Conservation (phyloP, 2,888 invertebrate genomes). For the Tenthredo livida region DNA sequence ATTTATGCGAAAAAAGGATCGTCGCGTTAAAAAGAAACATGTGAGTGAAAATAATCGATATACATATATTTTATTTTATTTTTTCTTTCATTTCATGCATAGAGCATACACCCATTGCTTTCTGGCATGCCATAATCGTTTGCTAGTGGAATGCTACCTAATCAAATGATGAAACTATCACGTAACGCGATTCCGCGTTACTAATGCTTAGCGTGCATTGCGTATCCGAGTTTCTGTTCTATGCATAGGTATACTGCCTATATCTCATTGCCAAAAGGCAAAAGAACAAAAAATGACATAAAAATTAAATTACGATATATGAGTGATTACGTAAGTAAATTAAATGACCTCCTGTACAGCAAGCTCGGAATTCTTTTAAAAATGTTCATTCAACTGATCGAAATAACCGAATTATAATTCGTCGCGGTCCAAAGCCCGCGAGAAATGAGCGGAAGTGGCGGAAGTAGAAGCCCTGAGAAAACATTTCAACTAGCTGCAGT, state of each 20-base stretch:
- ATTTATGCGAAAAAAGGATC: constrained; percentile 72
- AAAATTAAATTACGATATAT: no score
- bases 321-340: no score
- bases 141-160: not conserved
- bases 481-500: constrained; percentile 27
- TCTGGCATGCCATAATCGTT: no score
- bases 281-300: no score
- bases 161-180: not conserved
- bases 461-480: constrained; percentile 13
- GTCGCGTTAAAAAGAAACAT: constrained; percentile 65
- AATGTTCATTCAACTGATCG: not conserved
- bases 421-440: constrained; percentile 7
- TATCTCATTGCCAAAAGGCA: constrained; percentile 3
- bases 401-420: not conserved
- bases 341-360: no score
- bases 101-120: no score
- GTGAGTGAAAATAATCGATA: constrained; percentile 63
- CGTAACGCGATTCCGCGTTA: constrained; percentile 21
- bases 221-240: not conserved
- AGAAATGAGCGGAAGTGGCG: constrained; percentile 25
- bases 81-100: not conserved
- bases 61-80: not conserved
- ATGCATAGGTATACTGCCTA: not conserved
- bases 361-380: no score
- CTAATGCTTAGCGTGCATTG: not conserved